A percentile compares a stretch with the other conserved stretches of the same genome.
Conservation (phyloP, 2,113 vertebrate species). For the Scytalopus superciliaris region DNA sequence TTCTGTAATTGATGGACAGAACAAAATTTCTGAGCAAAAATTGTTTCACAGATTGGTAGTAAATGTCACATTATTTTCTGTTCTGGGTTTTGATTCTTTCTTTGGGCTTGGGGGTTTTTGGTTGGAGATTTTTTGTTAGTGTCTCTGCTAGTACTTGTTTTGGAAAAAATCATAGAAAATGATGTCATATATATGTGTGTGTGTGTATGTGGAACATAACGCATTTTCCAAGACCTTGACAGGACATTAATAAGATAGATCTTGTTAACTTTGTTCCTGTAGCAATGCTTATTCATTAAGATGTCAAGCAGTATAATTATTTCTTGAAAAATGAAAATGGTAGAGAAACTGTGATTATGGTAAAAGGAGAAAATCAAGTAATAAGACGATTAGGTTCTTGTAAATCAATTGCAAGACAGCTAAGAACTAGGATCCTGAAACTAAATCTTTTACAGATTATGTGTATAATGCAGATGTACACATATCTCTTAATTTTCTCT, state of each 20-base stretch:
- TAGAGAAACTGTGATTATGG: neutral
- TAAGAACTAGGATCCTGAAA: neutral
- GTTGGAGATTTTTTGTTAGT: neutral
- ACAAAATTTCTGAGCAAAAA: neutral
- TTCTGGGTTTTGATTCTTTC: neutral
- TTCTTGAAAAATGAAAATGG: neutral
- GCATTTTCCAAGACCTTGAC: neutral
- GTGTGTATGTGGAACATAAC: neutral
- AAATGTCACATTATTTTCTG: neutral
- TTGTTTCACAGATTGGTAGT: neutral
- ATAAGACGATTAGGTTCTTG: neutral
- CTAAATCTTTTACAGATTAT: neutral
- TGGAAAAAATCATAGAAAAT: neutral
- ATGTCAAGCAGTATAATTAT: neutral
- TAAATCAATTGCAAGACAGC: neutral
- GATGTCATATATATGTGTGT: accelerated
- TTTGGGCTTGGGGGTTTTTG: neutral
- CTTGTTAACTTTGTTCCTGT: neutral
- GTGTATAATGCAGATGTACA: neutral
- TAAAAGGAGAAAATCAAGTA: neutral
- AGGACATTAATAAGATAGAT: neutral
- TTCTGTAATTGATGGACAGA: neutral
- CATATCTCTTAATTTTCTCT: neutral
- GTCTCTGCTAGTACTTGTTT: neutral
- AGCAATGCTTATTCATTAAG: neutral